Conservation (phyloP, 2,888 invertebrate genomes). For the Plebejus melissa region DNA sequence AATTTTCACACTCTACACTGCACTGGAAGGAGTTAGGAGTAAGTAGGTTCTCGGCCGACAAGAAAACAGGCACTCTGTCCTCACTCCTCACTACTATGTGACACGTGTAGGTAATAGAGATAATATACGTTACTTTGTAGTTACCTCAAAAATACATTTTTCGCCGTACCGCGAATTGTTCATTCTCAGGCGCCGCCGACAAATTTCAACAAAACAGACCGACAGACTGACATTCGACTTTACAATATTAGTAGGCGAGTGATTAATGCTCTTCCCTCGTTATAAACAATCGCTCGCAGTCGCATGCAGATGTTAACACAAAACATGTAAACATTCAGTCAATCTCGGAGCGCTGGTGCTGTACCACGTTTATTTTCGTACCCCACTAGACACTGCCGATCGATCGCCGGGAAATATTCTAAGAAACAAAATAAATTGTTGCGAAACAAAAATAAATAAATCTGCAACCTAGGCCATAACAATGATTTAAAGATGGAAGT, state of each 20-base stretch:
- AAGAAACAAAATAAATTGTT: neutral
- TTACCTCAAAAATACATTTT: neutral
- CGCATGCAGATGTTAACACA: constrained; percentile 21
- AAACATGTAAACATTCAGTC: constrained; percentile 18
- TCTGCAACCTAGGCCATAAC: neutral
- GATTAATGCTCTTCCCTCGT: constrained; percentile 19
- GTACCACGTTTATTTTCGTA: constrained; percentile 26
- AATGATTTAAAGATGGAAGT: constrained; percentile 72
- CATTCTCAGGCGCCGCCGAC: neutral
- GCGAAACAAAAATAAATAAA: neutral
- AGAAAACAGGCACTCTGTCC: no score
- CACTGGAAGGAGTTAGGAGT: no score
- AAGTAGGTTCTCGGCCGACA: no score
- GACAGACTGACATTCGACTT: neutral
- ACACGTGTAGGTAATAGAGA: no score
- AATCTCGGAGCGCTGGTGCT: constrained; percentile 7
- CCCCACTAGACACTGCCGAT: neutral
- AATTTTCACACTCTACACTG: no score
- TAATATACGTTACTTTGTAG: no score
- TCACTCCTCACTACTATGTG: no score
- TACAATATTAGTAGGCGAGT: constrained; percentile 8
- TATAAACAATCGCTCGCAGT: constrained; percentile 16
- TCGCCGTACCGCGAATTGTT: neutral
- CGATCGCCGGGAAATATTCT: neutral
- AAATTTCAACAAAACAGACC: neutral